Conservation (phyloP, 2,113 vertebrate genomes). For the Podocnemis expansa region DNA sequence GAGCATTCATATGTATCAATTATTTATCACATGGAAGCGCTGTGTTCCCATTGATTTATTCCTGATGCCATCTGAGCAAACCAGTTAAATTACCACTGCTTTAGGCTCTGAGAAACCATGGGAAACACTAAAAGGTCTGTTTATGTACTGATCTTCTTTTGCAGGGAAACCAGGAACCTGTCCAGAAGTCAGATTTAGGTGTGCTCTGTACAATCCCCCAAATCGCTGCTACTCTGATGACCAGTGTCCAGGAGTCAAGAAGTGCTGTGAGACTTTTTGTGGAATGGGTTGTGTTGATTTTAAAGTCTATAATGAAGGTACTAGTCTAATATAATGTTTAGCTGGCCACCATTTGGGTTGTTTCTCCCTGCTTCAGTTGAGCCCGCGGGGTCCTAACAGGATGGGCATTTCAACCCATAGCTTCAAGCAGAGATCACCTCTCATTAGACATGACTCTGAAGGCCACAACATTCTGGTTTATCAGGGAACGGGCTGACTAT, state of each 20-base stretch:
- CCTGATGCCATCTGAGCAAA: background rate
- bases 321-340: background rate
- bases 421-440: background rate
- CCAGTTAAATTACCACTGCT: no score
- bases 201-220: fast-evolving
- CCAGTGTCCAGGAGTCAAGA: fast-evolving
- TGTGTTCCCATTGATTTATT: no score
- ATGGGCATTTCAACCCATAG: background rate
- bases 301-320: fast-evolving
- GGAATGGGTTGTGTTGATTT: fast-evolving
- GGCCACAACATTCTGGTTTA: fast-evolving
- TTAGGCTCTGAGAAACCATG: no score
- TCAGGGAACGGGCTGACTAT: background rate
- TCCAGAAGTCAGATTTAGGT: fast-evolving
- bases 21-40: no score
- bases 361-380: background rate
- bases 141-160: background rate
- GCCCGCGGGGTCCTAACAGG: background rate
- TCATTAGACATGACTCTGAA: background rate
- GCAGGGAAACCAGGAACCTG: conserved; percentile 58
- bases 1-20: no score
- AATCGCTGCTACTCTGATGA: fast-evolving
- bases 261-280: background rate
- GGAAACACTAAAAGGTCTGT: background rate
- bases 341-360: background rate